Conservation (phyloP, 2,797 vertebrate species). For the Melanotaenia maccullochi region DNA sequence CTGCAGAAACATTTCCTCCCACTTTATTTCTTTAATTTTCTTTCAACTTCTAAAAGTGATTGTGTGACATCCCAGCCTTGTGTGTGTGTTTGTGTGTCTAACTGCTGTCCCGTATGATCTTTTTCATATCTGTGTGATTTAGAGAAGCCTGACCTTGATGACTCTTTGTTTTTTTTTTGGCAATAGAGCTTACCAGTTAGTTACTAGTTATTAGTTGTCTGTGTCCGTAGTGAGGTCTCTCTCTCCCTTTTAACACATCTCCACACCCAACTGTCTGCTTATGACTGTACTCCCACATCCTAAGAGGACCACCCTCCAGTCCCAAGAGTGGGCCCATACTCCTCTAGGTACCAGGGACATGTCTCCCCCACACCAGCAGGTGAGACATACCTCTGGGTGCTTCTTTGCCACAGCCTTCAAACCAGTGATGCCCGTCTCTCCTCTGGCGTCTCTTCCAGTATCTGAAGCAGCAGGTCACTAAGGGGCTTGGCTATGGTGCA, state of each 20-base stretch:
- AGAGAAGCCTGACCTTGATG: slow-evolving; percentile 35
- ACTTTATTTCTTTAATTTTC: background rate
- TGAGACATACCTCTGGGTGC: slow-evolving; percentile 60
- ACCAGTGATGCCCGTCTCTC: slow-evolving; percentile 92
- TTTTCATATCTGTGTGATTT: slow-evolving; percentile 33
- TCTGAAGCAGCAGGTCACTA: slow-evolving; percentile 96
- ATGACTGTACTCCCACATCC: slow-evolving; percentile 47
- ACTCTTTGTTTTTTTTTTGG: slow-evolving; percentile 21
- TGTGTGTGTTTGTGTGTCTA: slow-evolving; percentile 17
- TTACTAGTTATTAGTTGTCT: slow-evolving; percentile 55
- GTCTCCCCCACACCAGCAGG: slow-evolving; percentile 48
- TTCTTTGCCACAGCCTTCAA: slow-evolving; percentile 72
- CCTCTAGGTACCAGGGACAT: slow-evolving; percentile 54
- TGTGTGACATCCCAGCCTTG: background rate
- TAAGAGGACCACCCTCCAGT: slow-evolving; percentile 38
- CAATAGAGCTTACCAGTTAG: slow-evolving; percentile 18
- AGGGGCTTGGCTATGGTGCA: slow-evolving; percentile 90
- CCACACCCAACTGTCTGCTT: slow-evolving; percentile 30
- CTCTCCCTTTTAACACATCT: slow-evolving; percentile 48
- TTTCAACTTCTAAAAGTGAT: background rate
- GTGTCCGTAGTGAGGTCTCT: slow-evolving; percentile 54
- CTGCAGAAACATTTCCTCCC: background rate
- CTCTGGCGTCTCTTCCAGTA: slow-evolving; percentile 95
- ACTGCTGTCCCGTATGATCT: slow-evolving; percentile 31
- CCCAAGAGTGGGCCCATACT: slow-evolving; percentile 46